Evolutionary conservation across 2,888 invertebrate genomes (phyloP).

Genomic region (Heteropelma amictum): DNA sequence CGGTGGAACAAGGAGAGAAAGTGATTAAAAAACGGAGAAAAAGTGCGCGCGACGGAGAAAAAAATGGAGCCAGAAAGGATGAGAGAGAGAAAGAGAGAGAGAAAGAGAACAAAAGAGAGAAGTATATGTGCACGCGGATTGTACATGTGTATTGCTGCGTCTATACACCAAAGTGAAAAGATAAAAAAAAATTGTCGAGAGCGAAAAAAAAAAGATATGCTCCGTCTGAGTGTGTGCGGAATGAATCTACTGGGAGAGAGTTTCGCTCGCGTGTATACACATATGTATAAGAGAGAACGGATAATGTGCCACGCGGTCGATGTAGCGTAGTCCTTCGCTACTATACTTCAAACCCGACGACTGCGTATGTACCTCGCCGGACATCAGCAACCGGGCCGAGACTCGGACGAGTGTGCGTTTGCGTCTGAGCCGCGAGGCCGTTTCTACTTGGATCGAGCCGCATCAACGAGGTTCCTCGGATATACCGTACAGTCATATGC

Average conservation of each 20-base stretch:
- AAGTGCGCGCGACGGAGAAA: neutral
- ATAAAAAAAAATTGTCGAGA: conserved; percentile 31
- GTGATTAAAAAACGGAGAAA: conserved; percentile 13
- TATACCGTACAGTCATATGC: neutral
- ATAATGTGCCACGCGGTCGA: conserved; percentile 58
- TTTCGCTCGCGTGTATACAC: conserved; percentile 44
- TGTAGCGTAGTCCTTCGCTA: conserved; percentile 49
- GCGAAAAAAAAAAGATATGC: conserved; percentile 30
- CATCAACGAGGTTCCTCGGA: too few relatives aligned
- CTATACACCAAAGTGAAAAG: neutral
- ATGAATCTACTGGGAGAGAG: conserved; percentile 40
- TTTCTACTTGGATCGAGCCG: conserved; percentile 12
- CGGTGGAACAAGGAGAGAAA: conserved; percentile 34
- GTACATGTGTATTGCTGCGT: neutral
- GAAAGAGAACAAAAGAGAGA: conserved; percentile 12
- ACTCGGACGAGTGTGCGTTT: conserved; percentile 7
- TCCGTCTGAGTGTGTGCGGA: conserved; percentile 44
- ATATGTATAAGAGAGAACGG: too few relatives aligned
- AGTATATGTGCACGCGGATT: neutral
- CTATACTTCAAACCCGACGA: conserved; percentile 46
- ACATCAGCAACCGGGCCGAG: neutral
- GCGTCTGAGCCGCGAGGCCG: conserved; percentile 30
- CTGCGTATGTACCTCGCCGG: conserved; percentile 24
- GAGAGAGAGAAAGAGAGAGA: neutral
- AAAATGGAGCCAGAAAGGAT: conserved; percentile 12